Percentiles rank a stretch among this genome's conserved stretches.
Evolutionary conservation across 2,113 vertebrate species (phyloP).

Genomic region (Lagopus leucura): DNA sequence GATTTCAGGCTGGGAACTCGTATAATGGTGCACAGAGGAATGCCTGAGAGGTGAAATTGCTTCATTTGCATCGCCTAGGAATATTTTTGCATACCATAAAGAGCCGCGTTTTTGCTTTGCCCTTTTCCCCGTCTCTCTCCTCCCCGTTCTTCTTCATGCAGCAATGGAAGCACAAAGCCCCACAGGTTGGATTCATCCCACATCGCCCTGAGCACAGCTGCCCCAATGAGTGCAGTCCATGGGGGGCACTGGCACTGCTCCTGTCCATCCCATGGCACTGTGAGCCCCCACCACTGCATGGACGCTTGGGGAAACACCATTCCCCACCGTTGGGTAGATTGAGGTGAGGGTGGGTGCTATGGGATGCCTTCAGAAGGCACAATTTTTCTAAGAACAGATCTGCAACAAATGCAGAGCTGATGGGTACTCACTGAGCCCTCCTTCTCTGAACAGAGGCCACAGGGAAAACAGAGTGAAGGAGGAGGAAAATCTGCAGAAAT

Average conservation of each 20-base stretch:
- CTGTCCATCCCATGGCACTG: background rate
- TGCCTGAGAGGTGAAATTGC: constrained; percentile 50
- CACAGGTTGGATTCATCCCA: background rate
- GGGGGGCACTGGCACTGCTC: background rate
- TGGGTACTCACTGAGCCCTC: constrained; percentile 9
- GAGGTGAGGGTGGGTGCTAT: rapidly evolving
- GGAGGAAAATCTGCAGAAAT: constrained; percentile 49
- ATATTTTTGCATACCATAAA: constrained; percentile 67
- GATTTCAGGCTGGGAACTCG: constrained; percentile 24
- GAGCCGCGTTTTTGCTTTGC: background rate
- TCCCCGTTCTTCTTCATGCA: background rate
- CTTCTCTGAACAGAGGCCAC: constrained; percentile 20
- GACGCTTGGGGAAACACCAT: rapidly evolving
- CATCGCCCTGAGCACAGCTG: background rate
- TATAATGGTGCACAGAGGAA: background rate
- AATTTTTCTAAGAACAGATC: background rate
- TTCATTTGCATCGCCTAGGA: constrained; percentile 62
- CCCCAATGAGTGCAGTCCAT: background rate
- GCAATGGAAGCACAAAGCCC: background rate
- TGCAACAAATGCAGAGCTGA: background rate
- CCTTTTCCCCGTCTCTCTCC: background rate
- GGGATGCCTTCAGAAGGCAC: rapidly evolving
- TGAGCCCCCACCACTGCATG: background rate
- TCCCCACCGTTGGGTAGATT: background rate
- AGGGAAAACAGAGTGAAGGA: constrained; percentile 21